phyloP scores from a whole-genome alignment of 2,888 invertebrate genomes.

The Sycophila texana region DNA sequence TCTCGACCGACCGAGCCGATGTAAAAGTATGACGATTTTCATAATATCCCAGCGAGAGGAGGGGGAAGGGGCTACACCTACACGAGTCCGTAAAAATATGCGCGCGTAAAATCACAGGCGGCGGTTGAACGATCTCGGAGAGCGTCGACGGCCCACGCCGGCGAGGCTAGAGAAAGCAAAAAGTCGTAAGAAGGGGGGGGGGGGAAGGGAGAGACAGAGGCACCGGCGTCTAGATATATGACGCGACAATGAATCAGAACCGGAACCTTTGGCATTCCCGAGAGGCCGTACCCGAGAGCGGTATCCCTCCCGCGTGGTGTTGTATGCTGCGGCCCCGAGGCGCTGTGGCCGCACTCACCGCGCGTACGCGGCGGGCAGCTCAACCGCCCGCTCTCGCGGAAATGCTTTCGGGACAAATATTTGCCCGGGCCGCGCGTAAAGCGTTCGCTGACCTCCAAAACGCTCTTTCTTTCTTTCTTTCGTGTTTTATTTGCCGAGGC shows the following conservation, averaged over 20 bases:
- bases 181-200: constrained; percentile 13
- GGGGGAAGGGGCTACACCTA: constrained; percentile 21
- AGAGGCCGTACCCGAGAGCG: constrained; percentile 58
- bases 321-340: constrained; percentile 3
- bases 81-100: constrained; percentile 27
- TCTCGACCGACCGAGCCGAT: background rate
- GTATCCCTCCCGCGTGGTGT: constrained; percentile 12
- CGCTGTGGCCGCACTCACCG: background rate
- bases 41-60: background rate
- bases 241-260: constrained; percentile 72
- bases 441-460: constrained; percentile 43
- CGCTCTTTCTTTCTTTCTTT: background rate
- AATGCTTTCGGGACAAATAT: constrained; percentile 50
- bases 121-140: constrained; percentile 13
- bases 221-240: constrained; percentile 67
- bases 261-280: constrained; percentile 71
- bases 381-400: constrained; percentile 26
- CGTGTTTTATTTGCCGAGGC: background rate
- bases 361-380: background rate
- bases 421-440: constrained; percentile 25
- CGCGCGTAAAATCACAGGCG: constrained; percentile 39
- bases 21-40: constrained; percentile 27
- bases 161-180: constrained; percentile 19
- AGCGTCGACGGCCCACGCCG: constrained; percentile 56
- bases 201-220: constrained; percentile 58